Conservation (phyloP, 1,140 invertebrate genomes). For the Pseudomyrmex cubaensis region DNA sequence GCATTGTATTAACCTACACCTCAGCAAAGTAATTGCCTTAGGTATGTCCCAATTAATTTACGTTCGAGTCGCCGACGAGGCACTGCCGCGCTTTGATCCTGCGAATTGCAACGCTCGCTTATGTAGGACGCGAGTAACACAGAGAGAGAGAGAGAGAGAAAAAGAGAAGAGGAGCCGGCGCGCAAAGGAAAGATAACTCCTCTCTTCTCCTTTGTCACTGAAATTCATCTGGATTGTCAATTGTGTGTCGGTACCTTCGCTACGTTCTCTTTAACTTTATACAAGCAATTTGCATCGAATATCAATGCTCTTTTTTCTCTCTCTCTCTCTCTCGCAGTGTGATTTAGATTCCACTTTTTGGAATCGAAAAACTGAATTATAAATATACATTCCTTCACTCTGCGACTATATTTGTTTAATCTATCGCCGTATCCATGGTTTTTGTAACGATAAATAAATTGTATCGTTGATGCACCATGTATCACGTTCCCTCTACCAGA, state of each 20-base stretch:
- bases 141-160: neutral
- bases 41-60: constrained; percentile 82
- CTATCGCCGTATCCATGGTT: too few species aligned
- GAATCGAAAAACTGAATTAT: too few species aligned
- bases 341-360: too few species aligned
- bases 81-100: constrained; percentile 75
- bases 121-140: neutral
- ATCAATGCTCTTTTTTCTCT: neutral
- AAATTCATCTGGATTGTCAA: neutral
- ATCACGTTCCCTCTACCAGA: neutral
- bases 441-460: neutral
- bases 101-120: constrained; percentile 55
- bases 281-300: neutral
- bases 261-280: neutral
- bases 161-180: constrained; percentile 2
- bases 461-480: neutral
- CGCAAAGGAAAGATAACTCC: neutral
- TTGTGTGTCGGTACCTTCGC: too few species aligned
- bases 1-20: constrained; percentile 1
- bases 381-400: too few species aligned
- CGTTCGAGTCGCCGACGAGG: constrained; percentile 69
- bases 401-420: neutral
- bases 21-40: constrained; percentile 76
- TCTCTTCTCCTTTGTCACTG: too few species aligned
- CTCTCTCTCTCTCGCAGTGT: too few species aligned